phyloP scores from a whole-genome alignment of 1,140 invertebrate genomes.

The Zaprionus taronus region DNA sequence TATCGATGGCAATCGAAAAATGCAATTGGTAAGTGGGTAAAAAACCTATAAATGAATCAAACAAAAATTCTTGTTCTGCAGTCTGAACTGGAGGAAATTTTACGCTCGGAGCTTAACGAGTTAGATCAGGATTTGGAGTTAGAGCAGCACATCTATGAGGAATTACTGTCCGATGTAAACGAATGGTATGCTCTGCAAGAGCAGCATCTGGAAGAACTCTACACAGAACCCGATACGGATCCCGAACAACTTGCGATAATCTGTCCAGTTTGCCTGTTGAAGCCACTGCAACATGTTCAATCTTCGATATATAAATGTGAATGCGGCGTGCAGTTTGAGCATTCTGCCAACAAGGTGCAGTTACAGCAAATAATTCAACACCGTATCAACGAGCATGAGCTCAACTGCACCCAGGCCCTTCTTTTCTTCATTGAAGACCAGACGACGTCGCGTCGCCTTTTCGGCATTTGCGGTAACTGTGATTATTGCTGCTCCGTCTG shows the following conservation, averaged over 20 bases:
- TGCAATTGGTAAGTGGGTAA: constrained; percentile 49
- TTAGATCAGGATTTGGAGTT: constrained; percentile 67
- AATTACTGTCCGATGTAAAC: constrained; percentile 66
- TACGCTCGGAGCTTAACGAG: constrained; percentile 66
- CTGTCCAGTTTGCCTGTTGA: constrained; percentile 70
- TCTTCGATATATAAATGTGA: constrained; percentile 38
- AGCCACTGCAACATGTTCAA: constrained; percentile 27
- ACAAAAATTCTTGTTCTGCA: constrained; percentile 6
- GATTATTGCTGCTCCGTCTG: constrained; percentile 74
- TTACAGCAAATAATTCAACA: constrained; percentile 41
- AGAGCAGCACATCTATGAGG: constrained; percentile 66
- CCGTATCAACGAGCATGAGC: constrained; percentile 58
- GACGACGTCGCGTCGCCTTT: constrained; percentile 44
- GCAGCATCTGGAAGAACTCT: constrained; percentile 60
- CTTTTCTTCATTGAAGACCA: constrained; percentile 66
- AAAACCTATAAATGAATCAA: not conserved
- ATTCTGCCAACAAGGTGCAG: constrained; percentile 38
- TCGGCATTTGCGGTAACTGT: constrained; percentile 74
- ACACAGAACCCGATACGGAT: constrained; percentile 43
- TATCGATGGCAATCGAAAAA: constrained; percentile 49
- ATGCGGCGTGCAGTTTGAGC: constrained; percentile 60
- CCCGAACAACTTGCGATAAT: constrained; percentile 27
- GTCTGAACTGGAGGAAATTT: constrained; percentile 57
- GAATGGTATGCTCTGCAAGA: constrained; percentile 76
- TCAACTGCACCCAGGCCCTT: constrained; percentile 58